Conservation (phyloP, 2,888 invertebrate species). For the Epistrophella euchroma region DNA sequence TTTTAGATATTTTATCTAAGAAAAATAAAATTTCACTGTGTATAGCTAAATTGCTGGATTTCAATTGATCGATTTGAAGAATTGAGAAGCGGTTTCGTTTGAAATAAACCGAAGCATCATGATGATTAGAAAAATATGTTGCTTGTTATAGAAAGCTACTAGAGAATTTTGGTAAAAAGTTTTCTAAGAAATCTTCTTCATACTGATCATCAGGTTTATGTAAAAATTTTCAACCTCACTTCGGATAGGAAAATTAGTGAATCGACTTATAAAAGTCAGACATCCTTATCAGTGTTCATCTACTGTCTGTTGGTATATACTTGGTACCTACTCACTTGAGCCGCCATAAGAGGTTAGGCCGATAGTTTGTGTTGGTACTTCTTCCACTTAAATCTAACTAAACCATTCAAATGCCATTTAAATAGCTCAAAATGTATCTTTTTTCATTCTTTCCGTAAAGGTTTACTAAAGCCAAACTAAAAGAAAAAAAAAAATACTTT, state of each 20-base stretch:
- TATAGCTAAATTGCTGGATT: not conserved
- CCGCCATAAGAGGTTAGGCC: too few species aligned
- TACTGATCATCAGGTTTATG: not conserved
- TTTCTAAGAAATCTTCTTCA: not conserved
- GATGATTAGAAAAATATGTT: not conserved
- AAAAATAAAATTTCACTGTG: not conserved
- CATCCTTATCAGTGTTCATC: too few species aligned
- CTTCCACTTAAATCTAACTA: too few species aligned
- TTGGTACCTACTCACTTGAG: too few species aligned
- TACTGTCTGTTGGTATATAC: too few species aligned
- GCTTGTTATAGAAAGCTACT: not conserved
- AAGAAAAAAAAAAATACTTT: not conserved
- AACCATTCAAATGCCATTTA: too few species aligned
- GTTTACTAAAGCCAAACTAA: not conserved
- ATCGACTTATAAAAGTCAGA: too few species aligned
- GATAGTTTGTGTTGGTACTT: too few species aligned
- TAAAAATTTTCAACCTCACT: too few species aligned
- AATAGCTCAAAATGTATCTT: too few species aligned
- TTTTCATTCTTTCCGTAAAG: not conserved
- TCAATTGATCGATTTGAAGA: not conserved
- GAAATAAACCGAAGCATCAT: not conserved
- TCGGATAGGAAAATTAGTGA: too few species aligned
- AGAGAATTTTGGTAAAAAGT: not conserved
- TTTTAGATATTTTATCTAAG: slow-evolving; percentile 15
- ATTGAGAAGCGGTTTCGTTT: slow-evolving; percentile 6